Evolutionary conservation across 1,140 invertebrate species (phyloP).

Genomic region (Lithobius niger): DNA sequence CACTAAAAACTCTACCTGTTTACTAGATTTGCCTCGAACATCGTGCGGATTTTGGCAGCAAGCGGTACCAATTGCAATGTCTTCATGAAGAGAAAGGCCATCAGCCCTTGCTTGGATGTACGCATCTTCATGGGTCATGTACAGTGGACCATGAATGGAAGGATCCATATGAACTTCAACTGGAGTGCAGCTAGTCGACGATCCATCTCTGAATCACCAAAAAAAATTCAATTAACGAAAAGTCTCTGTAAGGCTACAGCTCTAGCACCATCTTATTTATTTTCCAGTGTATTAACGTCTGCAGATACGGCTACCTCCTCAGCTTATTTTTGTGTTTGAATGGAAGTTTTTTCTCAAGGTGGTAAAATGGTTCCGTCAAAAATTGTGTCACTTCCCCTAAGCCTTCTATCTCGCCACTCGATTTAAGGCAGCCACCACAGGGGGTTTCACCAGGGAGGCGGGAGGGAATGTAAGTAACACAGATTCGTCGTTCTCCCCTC

Average conservation of each 20-base stretch:
- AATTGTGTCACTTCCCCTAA: no score
- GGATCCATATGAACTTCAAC: slow-evolving; percentile 24
- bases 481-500: no score
- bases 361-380: no score
- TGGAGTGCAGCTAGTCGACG: slow-evolving; percentile 22
- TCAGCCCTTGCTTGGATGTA: background rate
- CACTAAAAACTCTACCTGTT: slow-evolving; percentile 2
- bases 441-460: no score
- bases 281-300: background rate
- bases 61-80: background rate
- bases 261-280: background rate
- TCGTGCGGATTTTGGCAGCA: background rate
- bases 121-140: background rate
- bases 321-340: background rate
- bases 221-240: background rate
- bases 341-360: background rate
- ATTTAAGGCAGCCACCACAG: no score
- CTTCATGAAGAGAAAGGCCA: background rate
- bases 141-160: slow-evolving; percentile 8
- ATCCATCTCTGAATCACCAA: background rate
- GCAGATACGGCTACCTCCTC: background rate
- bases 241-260: slow-evolving; percentile 2
- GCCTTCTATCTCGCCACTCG: no score
- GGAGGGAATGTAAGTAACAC: no score
- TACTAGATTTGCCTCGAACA: background rate